Conservation (phyloP, 53 echinoderm and acorn worm genomes). For the Astropecten irregularis region DNA sequence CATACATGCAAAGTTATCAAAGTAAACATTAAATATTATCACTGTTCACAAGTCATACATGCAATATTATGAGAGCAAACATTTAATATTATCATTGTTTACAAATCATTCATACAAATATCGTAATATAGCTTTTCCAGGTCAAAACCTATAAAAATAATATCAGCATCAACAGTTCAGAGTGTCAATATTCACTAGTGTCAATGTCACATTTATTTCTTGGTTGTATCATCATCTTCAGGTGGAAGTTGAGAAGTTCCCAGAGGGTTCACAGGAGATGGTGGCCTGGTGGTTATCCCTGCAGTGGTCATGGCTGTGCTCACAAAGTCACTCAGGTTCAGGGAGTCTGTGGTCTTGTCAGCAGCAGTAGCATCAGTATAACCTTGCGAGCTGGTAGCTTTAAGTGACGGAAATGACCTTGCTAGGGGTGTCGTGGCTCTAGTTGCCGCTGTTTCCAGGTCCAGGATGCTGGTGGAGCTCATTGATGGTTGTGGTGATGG, state of each 20-base stretch:
- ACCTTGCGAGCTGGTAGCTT: constrained; percentile 38
- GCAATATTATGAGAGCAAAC: no score
- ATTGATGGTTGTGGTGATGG: constrained; percentile 40
- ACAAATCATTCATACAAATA: no score
- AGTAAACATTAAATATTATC: no score
- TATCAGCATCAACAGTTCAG: no score
- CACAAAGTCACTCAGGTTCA: not conserved
- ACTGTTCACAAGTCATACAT: no score
- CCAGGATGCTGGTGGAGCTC: constrained; percentile 15
- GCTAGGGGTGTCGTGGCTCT: constrained; percentile 6
- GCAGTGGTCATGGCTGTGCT: not conserved
- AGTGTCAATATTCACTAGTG: no score
- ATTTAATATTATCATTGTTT: no score
- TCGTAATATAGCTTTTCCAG: no score
- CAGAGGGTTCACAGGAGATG: constrained; percentile 24
- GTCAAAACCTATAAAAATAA: no score
- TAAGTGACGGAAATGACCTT: constrained; percentile 4
- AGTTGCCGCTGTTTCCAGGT: constrained; percentile 30
- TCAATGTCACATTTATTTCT: no score
- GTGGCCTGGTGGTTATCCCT: constrained; percentile 30
- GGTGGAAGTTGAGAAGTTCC: constrained; percentile 31
- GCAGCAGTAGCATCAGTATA: constrained; percentile 28
- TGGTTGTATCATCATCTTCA: constrained; percentile 33
- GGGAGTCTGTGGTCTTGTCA: constrained; percentile 43
- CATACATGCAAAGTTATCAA: no score